Conservation (phyloP, 2,113 vertebrate species). For the Coracopsis vasa region DNA sequence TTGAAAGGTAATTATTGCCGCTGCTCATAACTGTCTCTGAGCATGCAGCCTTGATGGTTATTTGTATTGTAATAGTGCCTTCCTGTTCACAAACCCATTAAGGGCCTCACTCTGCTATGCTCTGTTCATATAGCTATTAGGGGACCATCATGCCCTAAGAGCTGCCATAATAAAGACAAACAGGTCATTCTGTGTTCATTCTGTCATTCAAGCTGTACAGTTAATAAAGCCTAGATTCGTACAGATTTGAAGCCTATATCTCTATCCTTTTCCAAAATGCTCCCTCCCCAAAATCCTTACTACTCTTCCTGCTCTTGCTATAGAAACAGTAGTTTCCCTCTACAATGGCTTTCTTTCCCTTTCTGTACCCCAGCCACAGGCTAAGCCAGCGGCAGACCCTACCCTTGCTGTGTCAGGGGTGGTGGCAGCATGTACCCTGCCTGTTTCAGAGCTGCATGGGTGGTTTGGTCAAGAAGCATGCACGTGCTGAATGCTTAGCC, state of each 20-base stretch:
- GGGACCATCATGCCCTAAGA: neutral
- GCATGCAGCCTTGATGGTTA: neutral
- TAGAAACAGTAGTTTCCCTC: neutral
- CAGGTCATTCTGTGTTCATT: neutral
- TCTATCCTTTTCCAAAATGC: neutral
- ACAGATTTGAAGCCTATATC: neutral
- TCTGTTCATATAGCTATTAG: neutral
- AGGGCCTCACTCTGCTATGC: neutral
- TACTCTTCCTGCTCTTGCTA: neutral
- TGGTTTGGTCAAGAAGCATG: neutral
- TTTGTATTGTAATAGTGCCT: neutral
- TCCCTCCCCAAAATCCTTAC: neutral
- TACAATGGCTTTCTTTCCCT: neutral
- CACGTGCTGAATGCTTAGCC: neutral
- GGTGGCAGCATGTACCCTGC: fast-evolving
- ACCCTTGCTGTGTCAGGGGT: fast-evolving
- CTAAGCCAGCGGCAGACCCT: neutral
- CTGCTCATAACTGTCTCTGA: neutral
- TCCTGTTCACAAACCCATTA: neutral
- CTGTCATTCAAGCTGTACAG: neutral
- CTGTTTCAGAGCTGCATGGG: neutral
- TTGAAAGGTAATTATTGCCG: neutral
- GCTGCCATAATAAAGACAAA: neutral
- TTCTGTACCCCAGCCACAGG: neutral
- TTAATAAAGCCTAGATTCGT: neutral